Conservation (phyloP, 1,140 invertebrate genomes). For the Bombus breviceps region DNA sequence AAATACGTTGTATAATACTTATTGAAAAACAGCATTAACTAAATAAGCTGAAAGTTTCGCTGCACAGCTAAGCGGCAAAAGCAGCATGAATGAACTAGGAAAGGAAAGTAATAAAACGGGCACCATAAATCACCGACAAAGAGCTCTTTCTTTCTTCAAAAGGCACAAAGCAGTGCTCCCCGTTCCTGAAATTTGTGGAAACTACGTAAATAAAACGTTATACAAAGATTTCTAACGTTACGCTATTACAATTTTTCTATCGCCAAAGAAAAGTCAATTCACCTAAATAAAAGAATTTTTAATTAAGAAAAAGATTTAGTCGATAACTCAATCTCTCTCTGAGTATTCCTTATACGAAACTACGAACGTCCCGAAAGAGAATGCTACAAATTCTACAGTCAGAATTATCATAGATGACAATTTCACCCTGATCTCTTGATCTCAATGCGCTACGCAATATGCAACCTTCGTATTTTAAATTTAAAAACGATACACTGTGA, state of each 20-base stretch:
- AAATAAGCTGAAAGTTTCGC: neutral
- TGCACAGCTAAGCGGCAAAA: neutral
- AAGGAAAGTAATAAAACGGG: conserved; percentile 4
- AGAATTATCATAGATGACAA: too few relatives aligned
- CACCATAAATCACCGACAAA: conserved; percentile 3
- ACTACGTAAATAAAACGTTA: conserved; percentile 4
- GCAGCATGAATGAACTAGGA: neutral
- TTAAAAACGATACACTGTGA: too few relatives aligned
- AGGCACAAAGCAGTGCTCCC: neutral
- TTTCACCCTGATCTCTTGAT: too few relatives aligned
- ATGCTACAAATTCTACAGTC: too few relatives aligned
- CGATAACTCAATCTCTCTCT: too few relatives aligned
- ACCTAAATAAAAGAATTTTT: too few relatives aligned
- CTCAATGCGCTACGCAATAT: too few relatives aligned
- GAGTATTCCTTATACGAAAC: too few relatives aligned
- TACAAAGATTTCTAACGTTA: neutral
- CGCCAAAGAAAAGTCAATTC: too few relatives aligned
- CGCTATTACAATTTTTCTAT: neutral
- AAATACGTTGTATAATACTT: neutral
- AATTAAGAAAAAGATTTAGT: too few relatives aligned
- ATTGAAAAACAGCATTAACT: neutral
- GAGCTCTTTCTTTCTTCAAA: neutral
- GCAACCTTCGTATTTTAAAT: too few relatives aligned
- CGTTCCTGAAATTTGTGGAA: neutral
- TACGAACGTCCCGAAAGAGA: too few relatives aligned